Percentiles rank a stretch among this genome's conserved stretches.
Conservation (phyloP, 1,140 invertebrate genomes). For the Lepidurus arcticus region DNA sequence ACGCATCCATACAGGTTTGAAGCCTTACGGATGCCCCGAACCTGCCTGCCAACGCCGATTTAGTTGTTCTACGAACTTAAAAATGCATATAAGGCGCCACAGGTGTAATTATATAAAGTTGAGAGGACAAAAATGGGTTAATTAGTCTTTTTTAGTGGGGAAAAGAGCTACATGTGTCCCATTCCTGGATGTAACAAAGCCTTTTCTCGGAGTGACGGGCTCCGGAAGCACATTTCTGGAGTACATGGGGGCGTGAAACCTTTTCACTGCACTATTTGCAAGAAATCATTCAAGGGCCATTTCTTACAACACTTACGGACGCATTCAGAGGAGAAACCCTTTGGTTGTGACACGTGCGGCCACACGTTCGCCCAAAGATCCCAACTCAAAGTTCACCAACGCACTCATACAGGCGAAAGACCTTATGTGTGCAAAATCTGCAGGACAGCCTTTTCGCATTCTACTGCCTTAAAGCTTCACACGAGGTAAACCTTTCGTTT, state of each 20-base stretch:
- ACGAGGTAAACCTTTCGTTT: constrained; percentile 46
- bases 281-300: constrained; percentile 70
- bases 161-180: constrained; percentile 84
- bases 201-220: constrained; percentile 63
- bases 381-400: constrained; percentile 86
- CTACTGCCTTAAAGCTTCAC: constrained; percentile 72
- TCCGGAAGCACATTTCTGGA: constrained; percentile 77
- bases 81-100: constrained; percentile 42
- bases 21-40: constrained; percentile 53
- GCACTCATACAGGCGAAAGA: constrained; percentile 78
- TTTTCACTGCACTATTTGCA: constrained; percentile 79
- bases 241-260: constrained; percentile 64
- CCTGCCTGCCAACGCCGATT: constrained; percentile 70
- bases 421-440: constrained; percentile 52
- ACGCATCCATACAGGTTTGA: constrained; percentile 45
- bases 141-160: constrained; percentile 72
- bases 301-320: constrained; percentile 76
- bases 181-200: constrained; percentile 66
- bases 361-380: constrained; percentile 87
- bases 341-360: constrained; percentile 58
- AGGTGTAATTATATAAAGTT: constrained; percentile 11
- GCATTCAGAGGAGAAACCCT: constrained; percentile 59
- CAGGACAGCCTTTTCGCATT: constrained; percentile 73
- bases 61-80: constrained; percentile 66
- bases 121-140: constrained; percentile 41